Evolutionary conservation across 2,113 vertebrate species (phyloP), one percentile per base, ranked within the genome.

Genomic region (Apaloderma vittatum): DNA sequence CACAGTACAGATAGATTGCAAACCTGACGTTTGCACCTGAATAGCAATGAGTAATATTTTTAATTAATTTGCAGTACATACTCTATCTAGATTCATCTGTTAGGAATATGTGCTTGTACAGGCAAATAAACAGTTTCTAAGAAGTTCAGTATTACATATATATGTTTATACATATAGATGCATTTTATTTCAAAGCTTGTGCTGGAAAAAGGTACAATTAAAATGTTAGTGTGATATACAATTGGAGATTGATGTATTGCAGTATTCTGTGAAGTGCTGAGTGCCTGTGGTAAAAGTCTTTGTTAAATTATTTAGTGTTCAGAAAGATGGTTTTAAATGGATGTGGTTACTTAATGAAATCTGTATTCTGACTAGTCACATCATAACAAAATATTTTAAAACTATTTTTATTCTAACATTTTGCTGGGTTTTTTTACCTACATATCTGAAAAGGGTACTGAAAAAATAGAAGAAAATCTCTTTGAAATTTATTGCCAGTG

Each of bases 41-140:
- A 58, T 21, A 57, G 21, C 0, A 0, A 68, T 1, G 0, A 55
- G 15, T 15, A 48, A 1, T 52, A 15, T 32, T 70, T 81, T 67
- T 22, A 34, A 79, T 3, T 1, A 4, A 40, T 72, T 90, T 86
- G 5, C 46, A 73, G 8, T 40, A 40, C 4, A 0, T 65, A 7
- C 3, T 65, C 7, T 65, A 7, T 63, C 30, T 76, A 52, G 45
- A 48, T 5, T 37, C n/a, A 9, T 57, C 23, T 14, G 12, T 79
- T 76, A 45, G 15, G 24, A 79, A 43, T 32, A 29, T 8, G 6
- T 83, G 14, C 51, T 78, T 75, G 4, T 55, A 14, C 6, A 40
- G 29, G 49, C 54, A 65, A 86, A 77, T 48, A 70, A 66, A 85
- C 7, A 3, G 3, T 45, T 94, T 82, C 13, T 59, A 51, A 66